Evolutionary conservation across 2,888 invertebrate species (phyloP).

Genomic region (Mongoloraphidia duomilia): DNA sequence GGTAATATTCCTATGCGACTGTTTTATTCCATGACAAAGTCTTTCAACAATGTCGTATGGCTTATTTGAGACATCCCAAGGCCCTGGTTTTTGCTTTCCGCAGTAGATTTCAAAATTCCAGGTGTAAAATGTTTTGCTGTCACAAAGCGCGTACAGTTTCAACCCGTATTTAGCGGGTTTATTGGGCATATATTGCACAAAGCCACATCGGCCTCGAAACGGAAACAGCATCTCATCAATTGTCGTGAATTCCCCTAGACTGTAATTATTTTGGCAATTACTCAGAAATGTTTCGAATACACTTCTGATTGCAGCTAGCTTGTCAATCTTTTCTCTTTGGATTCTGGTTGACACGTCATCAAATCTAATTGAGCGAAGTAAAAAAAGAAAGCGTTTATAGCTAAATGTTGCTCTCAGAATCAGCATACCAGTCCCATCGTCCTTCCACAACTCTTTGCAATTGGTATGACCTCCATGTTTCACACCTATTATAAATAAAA

Average conservation of each 20-base stretch:
- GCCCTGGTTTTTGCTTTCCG: no score
- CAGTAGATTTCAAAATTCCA: no score
- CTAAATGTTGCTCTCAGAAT: conserved; percentile 18
- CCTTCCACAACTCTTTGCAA: conserved; percentile 18
- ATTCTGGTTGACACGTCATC: conserved; percentile 11
- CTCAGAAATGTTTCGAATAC: conserved; percentile 18
- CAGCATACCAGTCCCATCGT: conserved; percentile 14
- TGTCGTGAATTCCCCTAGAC: conserved; percentile 16
- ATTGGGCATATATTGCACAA: no score
- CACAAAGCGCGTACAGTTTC: no score
- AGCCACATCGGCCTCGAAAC: no score
- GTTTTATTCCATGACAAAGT: no score
- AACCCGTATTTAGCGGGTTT: no score
- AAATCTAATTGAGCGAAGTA: conserved; percentile 15
- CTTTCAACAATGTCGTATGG: no score
- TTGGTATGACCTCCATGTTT: conserved; percentile 7
- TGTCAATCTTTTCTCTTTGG: conserved; percentile 13
- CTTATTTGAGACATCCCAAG: no score
- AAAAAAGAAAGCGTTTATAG: conserved; percentile 16
- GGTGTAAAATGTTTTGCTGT: no score
- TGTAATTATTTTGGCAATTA: conserved; percentile 15
- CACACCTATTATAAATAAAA: no score
- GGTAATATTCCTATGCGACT: no score
- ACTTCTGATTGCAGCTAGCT: conserved; percentile 16
- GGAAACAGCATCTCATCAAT: conserved; percentile 19